A percentile compares a stretch with the other conserved stretches of the same genome.
Conservation (phyloP, 1,140 invertebrate species). For the Listronotus oregonensis region DNA sequence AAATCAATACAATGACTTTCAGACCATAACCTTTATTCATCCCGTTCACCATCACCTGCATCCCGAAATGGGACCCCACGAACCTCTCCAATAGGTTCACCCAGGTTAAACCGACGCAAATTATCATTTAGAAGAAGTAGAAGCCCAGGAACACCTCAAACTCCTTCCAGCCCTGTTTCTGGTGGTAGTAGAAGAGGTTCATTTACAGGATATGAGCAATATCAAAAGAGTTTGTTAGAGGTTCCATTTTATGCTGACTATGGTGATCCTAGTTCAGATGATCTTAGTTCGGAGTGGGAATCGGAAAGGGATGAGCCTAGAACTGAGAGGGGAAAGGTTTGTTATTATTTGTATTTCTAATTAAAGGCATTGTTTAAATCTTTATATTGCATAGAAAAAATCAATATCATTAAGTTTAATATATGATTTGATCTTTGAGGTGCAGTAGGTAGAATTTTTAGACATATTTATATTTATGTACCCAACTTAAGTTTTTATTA, state of each 20-base stretch:
- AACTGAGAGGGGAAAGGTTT: slow-evolving; percentile 24
- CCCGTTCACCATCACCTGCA: slow-evolving; percentile 44
- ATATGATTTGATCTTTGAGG: too few relatives aligned
- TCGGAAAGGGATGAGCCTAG: slow-evolving; percentile 70
- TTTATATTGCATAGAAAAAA: too few relatives aligned
- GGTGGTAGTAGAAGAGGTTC: slow-evolving; percentile 48
- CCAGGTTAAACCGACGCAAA: slow-evolving; percentile 37
- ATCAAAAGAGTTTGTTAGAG: slow-evolving; percentile 73
- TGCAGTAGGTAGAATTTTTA: too few relatives aligned
- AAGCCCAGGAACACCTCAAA: slow-evolving; percentile 44
- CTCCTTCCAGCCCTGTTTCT: slow-evolving; percentile 41
- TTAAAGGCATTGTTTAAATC: too few relatives aligned
- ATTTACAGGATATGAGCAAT: slow-evolving; percentile 75
- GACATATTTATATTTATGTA: too few relatives aligned
- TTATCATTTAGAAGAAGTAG: slow-evolving; percentile 42
- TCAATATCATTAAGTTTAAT: too few relatives aligned
- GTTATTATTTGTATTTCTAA: slow-evolving; percentile 7
- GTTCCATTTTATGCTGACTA: slow-evolving; percentile 76
- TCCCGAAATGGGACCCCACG: slow-evolving; percentile 17
- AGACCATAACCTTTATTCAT: slow-evolving; percentile 21
- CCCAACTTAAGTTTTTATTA: too few relatives aligned
- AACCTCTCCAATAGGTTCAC: slow-evolving; percentile 31
- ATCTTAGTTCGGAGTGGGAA: slow-evolving; percentile 88
- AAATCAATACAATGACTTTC: not conserved
- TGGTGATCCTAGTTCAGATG: slow-evolving; percentile 83